Base-by-base conservation (phyloP, 2,888 invertebrate genomes). In the Dryomyza anilis region DNA sequence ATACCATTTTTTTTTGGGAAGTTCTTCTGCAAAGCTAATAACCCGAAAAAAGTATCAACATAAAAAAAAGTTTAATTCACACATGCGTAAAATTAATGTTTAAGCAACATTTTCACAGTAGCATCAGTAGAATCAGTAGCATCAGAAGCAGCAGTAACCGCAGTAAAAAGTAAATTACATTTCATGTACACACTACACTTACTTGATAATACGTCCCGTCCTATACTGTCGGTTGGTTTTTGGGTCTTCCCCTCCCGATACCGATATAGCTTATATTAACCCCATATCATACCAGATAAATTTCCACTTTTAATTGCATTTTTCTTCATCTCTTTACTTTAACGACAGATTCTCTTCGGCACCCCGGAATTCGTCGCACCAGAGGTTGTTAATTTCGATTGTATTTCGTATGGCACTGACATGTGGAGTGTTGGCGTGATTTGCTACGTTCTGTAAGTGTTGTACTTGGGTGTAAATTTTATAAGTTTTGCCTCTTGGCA, bases 341-440 rank as follows among this genome's bases (percentile, higher is more conserved):
- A 16, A 30, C 52, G 63, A 21, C 67, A 83, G 83, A 95, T 98
- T 3, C 85, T 98, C 60, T 98, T 97, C 80, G 99, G 98, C 1
- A 99, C 99, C 0, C 98, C 98, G 0, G 99, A 99, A 85, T 99
- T 99, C 81, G 97, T 98, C 57, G 97, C 98, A 0, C 98, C 98
- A 1, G 98, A 99, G 87, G 96, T 98, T 27, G 96, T 99, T 45
- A 98, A 98, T 86, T 99, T 98, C 83, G 98, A 99, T 81, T 92
- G 93, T 78, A 96, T 99, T 76, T 93, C 94, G 64, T 96, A 92
- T 78, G 93, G 93, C 8, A 97, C 98, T 0, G 99, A 99, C 79
- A 97, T 98, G 96, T 98, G 98, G 98, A 96, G 96, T 61, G 91
- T 99, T 25, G 98, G 98, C 48, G 98, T 99, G 67, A 97, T 99